phyloP scores from a whole-genome alignment of 1,140 invertebrate genomes.

The Brachionus angularis region DNA sequence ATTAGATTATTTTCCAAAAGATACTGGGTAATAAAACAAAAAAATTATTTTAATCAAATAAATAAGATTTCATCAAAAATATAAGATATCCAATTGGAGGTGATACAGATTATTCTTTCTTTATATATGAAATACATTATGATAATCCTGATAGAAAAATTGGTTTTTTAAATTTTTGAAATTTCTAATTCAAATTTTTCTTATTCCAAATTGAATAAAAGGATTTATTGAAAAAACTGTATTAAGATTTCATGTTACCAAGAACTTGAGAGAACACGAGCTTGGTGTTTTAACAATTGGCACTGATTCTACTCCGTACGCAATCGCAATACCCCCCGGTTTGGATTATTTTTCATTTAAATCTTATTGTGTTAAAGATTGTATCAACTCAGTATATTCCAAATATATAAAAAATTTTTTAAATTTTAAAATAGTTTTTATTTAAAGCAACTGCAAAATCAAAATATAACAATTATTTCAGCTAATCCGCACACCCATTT shows the following conservation, averaged over 20 bases:
- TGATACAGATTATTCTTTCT: conserved; percentile 6
- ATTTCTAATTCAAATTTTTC: background rate
- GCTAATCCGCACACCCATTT: conserved; percentile 40
- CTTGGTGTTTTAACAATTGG: conserved; percentile 37
- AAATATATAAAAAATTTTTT: background rate
- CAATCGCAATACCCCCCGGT: conserved; percentile 24
- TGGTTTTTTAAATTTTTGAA: background rate
- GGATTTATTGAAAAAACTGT: background rate
- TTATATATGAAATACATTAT: conserved; percentile 37
- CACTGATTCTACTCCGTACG: background rate
- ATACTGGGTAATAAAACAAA: background rate
- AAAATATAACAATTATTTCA: background rate
- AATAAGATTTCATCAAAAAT: background rate
- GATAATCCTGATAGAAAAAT: conserved; percentile 17
- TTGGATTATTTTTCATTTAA: background rate
- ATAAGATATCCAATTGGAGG: conserved; percentile 32
- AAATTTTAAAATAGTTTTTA: background rate
- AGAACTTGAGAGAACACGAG: conserved; percentile 11
- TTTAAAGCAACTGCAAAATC: background rate
- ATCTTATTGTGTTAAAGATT: background rate
- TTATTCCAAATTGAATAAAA: background rate
- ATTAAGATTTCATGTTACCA: conserved; percentile 8
- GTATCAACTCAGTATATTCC: background rate
- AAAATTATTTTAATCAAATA: background rate
- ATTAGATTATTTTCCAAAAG: background rate